These are phyloP conservation scores for Nemotelus nigrinus DNA, from an alignment of 2,888 invertebrate genomes.

Conservation along the genomic window DNA sequence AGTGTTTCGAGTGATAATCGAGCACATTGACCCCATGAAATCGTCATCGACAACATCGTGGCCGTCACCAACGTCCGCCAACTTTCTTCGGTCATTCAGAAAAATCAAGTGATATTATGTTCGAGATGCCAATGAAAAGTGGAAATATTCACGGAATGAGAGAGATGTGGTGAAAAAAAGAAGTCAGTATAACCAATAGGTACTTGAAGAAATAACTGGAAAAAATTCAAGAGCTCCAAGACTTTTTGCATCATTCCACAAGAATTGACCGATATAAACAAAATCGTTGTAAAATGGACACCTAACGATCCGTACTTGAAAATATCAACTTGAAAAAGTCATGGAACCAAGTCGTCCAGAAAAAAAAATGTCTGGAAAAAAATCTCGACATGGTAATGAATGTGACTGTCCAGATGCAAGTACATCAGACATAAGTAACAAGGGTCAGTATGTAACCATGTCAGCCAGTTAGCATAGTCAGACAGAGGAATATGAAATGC, in stretches of 20 bases:
- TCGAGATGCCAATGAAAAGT: background rate
- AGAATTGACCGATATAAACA: background rate
- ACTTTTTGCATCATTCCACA: background rate
- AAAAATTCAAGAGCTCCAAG: background rate
- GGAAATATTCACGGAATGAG: background rate
- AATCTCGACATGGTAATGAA: background rate
- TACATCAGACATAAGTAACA: background rate
- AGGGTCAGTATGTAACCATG: constrained; percentile 30
- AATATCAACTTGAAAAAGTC: too few species aligned
- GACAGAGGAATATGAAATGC: background rate
- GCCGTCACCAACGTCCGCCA: background rate
- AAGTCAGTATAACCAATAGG: background rate
- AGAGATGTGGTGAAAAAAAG: background rate
- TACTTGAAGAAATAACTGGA: background rate
- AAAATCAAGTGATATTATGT: background rate
- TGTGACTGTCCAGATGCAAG: background rate
- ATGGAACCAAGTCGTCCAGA: too few species aligned
- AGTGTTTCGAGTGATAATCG: background rate
- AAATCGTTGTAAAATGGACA: background rate
- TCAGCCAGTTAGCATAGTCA: background rate
- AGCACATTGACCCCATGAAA: constrained; percentile 3
- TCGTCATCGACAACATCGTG: background rate
- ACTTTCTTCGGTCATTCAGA: constrained; percentile 15
- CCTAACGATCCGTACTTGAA: constrained; percentile 5
- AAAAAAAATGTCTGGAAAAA: background rate